phyloP scores from a whole-genome alignment of 2,113 vertebrate species.

The Sitta europaea region DNA sequence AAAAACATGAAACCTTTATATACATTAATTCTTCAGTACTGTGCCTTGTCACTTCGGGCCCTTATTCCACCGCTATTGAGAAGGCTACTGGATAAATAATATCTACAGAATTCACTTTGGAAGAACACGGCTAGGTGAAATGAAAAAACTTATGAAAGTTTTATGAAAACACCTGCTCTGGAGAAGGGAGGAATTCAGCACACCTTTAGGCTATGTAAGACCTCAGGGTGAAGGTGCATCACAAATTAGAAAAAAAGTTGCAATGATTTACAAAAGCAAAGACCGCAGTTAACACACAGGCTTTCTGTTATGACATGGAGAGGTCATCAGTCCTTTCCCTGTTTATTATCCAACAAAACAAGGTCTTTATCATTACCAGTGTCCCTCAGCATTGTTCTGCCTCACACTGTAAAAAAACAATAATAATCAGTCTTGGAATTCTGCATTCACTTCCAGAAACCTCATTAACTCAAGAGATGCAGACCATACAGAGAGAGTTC shows the following conservation, averaged over 20 bases:
- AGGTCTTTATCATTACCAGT: not conserved
- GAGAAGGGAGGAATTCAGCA: not conserved
- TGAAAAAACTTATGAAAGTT: too few species aligned
- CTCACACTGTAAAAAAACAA: not conserved
- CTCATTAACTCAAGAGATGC: not conserved
- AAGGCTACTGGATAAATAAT: not conserved
- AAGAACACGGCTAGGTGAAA: not conserved
- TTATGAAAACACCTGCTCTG: not conserved
- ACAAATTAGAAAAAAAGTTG: slow-evolving; percentile 24
- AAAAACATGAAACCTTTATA: not conserved
- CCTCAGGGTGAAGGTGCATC: not conserved
- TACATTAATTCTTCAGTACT: not conserved
- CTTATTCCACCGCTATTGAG: not conserved
- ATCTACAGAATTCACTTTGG: not conserved
- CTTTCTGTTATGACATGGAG: not conserved
- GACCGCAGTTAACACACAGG: not conserved
- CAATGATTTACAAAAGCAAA: not conserved
- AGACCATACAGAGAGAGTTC: not conserved
- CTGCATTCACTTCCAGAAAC: not conserved
- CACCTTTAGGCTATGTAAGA: not conserved
- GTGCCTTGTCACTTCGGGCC: not conserved
- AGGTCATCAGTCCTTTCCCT: not conserved
- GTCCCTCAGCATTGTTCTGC: not conserved
- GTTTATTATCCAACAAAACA: not conserved
- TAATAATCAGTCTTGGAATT: not conserved